Base-by-base conservation (phyloP, 1,140 invertebrate genomes). In the Eriocheir sinensis region DNA sequence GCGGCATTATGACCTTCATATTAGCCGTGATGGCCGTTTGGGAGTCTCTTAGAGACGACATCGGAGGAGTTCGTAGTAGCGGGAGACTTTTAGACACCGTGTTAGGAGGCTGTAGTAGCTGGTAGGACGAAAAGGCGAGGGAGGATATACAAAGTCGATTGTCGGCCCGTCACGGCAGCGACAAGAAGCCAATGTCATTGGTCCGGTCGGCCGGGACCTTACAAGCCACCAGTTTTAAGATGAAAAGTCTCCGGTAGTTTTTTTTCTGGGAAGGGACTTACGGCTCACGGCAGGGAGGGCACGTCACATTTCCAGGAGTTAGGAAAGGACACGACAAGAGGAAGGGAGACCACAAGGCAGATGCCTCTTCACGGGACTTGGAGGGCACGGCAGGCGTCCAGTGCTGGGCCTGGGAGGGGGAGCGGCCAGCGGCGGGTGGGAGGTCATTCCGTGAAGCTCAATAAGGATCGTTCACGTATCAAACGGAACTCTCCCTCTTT, bases 401-500 rank as follows among this genome's bases (percentile, higher is more conserved):
- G 17, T 34, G 34, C 15, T 15, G 30, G 83, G 21, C 83, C 8
- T 36, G 83, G 8, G 30, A 85, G 83, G 83, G 38, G 30, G 38
- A 85, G 15, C 40, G 0, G 44, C 86, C 9, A 30, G n/a, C 8
- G 0, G 3, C 34, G n/a, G 38, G 9, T 40, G 40, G n/a, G 36
- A 40, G 83, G 21, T 89, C n/a, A 44, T 4, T 89, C 8, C n/a
- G 34, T 30, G 34, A 9, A 89, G 40, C 21, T 38, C n/a, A 44
- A 21, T 89, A 44, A 44, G 86, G 36, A 15, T 38, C n/a, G 40
- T 30, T 89, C 27, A 53, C 34, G 83, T 88, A 89, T 93, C 86
- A 93, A 32, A 93, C 92, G 2, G 92, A 93, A 38, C 92, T 93
- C 60, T 93, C 92, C 32, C 92, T 34, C 44, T 93, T 93, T 6